Percentiles rank a stretch among this genome's conserved stretches.
phyloP scores from a whole-genome alignment of 2,888 invertebrate species.

The Oscheius onirici region DNA sequence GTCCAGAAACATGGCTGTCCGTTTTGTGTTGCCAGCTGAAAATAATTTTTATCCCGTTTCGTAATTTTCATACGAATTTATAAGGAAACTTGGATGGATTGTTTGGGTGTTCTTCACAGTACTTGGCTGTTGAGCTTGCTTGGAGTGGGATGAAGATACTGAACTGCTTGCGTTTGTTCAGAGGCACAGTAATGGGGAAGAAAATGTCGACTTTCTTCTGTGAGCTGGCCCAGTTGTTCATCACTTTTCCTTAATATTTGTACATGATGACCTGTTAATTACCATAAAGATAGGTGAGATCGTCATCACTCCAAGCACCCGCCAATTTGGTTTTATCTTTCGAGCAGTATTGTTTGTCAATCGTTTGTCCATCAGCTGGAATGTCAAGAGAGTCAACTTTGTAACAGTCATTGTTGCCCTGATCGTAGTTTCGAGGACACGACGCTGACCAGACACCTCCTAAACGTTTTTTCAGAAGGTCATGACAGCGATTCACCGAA shows the following conservation, averaged over 20 bases:
- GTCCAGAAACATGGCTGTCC: background rate
- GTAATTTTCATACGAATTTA: background rate
- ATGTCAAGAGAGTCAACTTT: too few species aligned
- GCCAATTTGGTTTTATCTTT: background rate
- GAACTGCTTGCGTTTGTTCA: background rate
- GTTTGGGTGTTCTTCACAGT: background rate
- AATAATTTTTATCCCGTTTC: background rate
- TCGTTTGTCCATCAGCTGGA: too few species aligned
- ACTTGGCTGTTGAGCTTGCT: background rate
- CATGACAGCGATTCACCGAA: too few species aligned
- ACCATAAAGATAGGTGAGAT: too few species aligned
- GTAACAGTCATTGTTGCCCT: too few species aligned
- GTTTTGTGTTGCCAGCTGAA: background rate
- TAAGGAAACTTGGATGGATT: background rate
- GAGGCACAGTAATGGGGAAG: background rate
- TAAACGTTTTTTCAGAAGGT: too few species aligned
- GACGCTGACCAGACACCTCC: too few species aligned
- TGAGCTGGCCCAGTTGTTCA: background rate
- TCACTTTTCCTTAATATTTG: background rate
- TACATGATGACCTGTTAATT: too few species aligned
- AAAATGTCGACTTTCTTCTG: background rate
- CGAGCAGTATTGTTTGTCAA: background rate
- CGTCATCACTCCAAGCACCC: too few species aligned
- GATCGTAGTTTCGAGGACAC: too few species aligned
- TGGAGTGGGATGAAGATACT: background rate